Evolutionary conservation across 2,797 vertebrate genomes (phyloP).

Genomic region (Sebastes taczanowskii): DNA sequence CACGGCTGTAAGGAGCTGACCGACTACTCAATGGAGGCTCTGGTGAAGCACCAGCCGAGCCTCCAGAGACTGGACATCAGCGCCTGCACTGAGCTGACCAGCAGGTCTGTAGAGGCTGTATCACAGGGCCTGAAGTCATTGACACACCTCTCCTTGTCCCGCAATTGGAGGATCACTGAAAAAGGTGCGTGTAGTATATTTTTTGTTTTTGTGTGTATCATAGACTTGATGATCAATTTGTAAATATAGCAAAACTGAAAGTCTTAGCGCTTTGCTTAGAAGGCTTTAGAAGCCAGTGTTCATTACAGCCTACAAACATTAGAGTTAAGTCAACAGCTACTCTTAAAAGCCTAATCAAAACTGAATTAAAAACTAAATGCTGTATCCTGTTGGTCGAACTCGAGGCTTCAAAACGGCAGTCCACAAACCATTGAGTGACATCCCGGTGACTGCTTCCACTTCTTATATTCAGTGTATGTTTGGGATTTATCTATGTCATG

Average conservation of each 20-base stretch:
- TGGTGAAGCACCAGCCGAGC: constrained; percentile 82
- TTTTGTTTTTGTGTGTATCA: not conserved
- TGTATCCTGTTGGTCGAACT: too few species aligned
- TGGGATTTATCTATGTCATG: not conserved
- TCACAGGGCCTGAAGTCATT: constrained; percentile 71
- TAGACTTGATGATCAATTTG: not conserved
- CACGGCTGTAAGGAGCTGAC: constrained; percentile 86
- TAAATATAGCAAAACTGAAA: not conserved
- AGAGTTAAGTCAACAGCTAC: not conserved
- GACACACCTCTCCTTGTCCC: constrained; percentile 75
- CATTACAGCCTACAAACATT: not conserved
- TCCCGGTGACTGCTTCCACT: accelerated
- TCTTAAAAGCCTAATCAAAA: not conserved
- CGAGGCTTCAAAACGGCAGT: too few species aligned
- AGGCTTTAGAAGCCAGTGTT: not conserved
- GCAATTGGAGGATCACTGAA: constrained; percentile 83
- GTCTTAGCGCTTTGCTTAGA: too few species aligned
- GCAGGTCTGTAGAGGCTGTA: constrained; percentile 77
- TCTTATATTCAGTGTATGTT: too few species aligned
- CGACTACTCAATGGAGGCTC: constrained; percentile 80
- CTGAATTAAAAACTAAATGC: not conserved
- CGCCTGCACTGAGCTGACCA: constrained; percentile 84
- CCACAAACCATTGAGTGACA: too few species aligned
- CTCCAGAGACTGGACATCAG: constrained; percentile 85
- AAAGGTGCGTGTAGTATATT: constrained; percentile 51